Evolutionary conservation across 2,888 invertebrate species (phyloP), one percentile per base, ranked within the genome.

Genomic region (Platycheirus albimanus): DNA sequence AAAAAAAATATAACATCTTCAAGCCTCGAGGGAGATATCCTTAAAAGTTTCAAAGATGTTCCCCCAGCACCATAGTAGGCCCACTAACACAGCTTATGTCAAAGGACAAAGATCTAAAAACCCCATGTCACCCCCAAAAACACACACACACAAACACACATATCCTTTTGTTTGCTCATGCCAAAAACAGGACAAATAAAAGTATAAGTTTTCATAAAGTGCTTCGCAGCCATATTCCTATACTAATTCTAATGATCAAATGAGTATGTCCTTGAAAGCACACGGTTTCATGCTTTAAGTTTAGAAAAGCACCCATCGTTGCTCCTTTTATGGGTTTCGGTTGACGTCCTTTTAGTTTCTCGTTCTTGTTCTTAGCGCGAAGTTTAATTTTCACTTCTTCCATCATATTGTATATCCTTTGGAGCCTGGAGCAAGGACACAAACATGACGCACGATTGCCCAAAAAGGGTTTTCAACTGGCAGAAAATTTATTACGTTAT

Each of bases 371-470:
- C 41, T 38, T n/a, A 49, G 66, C 41, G 71, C 47, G 33, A 61
- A 67, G 77, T 77, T 81, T 81, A 66, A 77, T 77, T 76, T 70
- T 56, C 64, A 66, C 52, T 45, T 66, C 58, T n/a, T 66, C n/a
- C n/a, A n/a, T n/a, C n/a, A n/a, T n/a, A n/a, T n/a, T n/a, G n/a
- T n/a, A 56, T 30, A 30, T 47, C 45, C 64, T 33, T 47, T 38
- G 17, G 41, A 38, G 4, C 41, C 20, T 6, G 28, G 17, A 28
- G 15, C 28, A 7, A 52, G 38, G 30, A 61, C 77, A 66, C 64
- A 61, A 54, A 28, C 63, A 79, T 51, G 58, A 83, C 67, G 78
- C 81, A 83, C 81, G 81, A 67, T 56, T 83, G 67, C 72, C 77
- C 71, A 63, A 78, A 83, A 83, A 72, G 72, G 81, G 81, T 67